Evolutionary conservation across 2,113 vertebrate genomes (phyloP).

Genomic region (Seriola quinqueradiata): DNA sequence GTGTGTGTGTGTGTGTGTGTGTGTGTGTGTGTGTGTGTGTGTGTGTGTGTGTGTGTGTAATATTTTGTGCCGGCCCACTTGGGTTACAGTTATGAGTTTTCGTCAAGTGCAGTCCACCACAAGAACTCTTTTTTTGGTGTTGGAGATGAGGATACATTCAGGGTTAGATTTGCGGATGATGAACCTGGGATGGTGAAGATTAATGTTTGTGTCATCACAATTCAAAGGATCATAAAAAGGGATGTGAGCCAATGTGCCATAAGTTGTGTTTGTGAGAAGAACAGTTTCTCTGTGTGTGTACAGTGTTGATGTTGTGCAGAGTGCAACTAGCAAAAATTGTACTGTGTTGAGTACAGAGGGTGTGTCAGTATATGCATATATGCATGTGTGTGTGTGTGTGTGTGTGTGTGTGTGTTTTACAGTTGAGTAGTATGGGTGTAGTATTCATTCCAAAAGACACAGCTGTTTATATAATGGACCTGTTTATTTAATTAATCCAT

Average conservation of each 20-base stretch:
- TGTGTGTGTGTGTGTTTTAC: slow-evolving; percentile 14
- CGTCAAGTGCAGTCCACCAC: neutral
- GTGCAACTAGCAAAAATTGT: neutral
- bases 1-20: slow-evolving; percentile 35
- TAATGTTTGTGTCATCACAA: neutral
- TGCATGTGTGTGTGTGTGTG: neutral
- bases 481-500: slow-evolving; percentile 23
- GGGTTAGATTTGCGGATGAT: neutral
- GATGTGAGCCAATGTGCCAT: slow-evolving; percentile 16
- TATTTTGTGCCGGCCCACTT: slow-evolving; percentile 37
- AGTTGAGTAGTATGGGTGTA: neutral
- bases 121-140: slow-evolving; percentile 8
- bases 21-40: slow-evolving; percentile 24
- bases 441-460: slow-evolving; percentile 8
- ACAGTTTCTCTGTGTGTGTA: neutral
- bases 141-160: neutral
- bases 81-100: slow-evolving; percentile 38
- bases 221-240: slow-evolving; percentile 23
- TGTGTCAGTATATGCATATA: slow-evolving; percentile 21
- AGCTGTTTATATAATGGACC: slow-evolving; percentile 7
- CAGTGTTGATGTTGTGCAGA: neutral
- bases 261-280: slow-evolving; percentile 1
- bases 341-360: slow-evolving; percentile 49
- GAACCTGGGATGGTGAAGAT: neutral
- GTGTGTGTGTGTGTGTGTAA: slow-evolving; percentile 19